A percentile compares a stretch with the other conserved stretches of the same genome.
Evolutionary conservation across 2,888 invertebrate species (phyloP).

Genomic region (Catonia carolina): DNA sequence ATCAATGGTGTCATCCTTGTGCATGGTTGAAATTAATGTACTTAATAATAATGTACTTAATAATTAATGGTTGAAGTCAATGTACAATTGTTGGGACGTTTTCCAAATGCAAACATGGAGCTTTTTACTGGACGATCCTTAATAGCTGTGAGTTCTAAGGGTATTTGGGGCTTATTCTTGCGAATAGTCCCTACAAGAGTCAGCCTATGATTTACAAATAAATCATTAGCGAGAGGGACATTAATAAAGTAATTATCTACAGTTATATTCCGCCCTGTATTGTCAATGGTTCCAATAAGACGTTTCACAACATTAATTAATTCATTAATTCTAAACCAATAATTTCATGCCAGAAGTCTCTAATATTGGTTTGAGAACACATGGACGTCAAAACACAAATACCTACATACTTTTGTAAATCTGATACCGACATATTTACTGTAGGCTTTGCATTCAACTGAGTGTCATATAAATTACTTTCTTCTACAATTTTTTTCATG

Average conservation of each 20-base stretch:
- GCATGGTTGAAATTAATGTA: too few species aligned
- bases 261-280: constrained; percentile 8
- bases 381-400: background rate
- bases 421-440: background rate
- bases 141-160: too few species aligned
- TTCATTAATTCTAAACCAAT: background rate
- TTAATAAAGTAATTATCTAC: constrained; percentile 9
- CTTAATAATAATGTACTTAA: too few species aligned
- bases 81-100: background rate
- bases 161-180: too few species aligned
- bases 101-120: background rate
- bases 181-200: constrained; percentile 3
- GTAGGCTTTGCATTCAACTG: constrained; percentile 10
- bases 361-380: background rate
- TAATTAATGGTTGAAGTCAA: too few species aligned
- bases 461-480: constrained; percentile 19
- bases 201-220: constrained; percentile 3
- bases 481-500: constrained; percentile 24
- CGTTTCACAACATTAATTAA: constrained; percentile 22
- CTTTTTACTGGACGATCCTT: background rate
- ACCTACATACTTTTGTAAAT: background rate
- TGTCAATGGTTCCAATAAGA: constrained; percentile 22
- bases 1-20: too few species aligned
- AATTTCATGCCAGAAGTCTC: background rate
- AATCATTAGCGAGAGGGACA: constrained; percentile 9